Conservation (phyloP, 2,113 vertebrate genomes). For the Etheostoma spectabile region DNA sequence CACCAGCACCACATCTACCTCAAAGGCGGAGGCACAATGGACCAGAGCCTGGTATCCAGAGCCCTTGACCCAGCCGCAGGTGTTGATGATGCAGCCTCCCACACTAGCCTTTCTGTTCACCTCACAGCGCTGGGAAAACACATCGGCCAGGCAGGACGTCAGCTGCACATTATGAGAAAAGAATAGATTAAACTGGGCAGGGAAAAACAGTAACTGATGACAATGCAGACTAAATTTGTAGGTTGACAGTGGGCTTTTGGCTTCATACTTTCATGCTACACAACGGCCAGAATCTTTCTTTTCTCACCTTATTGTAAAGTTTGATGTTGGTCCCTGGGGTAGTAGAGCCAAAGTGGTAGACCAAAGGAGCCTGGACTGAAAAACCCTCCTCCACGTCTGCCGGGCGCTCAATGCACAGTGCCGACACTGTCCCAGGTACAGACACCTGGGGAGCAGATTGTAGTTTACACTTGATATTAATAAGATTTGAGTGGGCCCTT, state of each 20-base stretch:
- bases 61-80: conserved; percentile 98
- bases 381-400: conserved; percentile 98
- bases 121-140: conserved; percentile 97
- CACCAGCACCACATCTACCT: conserved; percentile 97
- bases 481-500: background rate
- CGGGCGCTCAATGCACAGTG: conserved; percentile 95
- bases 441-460: conserved; percentile 83
- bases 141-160: conserved; percentile 93
- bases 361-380: conserved; percentile 96
- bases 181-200: background rate
- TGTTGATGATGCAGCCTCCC: conserved; percentile 97
- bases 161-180: conserved; percentile 80
- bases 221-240: background rate
- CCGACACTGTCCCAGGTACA: conserved; percentile 95
- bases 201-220: background rate
- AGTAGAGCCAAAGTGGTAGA: conserved; percentile 98
- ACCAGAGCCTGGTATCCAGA: conserved; percentile 98
- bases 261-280: background rate
- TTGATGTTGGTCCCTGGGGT: conserved; percentile 98
- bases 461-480: background rate
- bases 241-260: background rate
- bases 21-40: conserved; percentile 95
- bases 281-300: background rate
- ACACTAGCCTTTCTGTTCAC: conserved; percentile 95
- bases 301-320: conserved; percentile 95